These are phyloP conservation scores for Lordiphosa andalusiaca DNA, from an alignment of 2,888 invertebrate genomes.

Conservation along the genomic window DNA sequence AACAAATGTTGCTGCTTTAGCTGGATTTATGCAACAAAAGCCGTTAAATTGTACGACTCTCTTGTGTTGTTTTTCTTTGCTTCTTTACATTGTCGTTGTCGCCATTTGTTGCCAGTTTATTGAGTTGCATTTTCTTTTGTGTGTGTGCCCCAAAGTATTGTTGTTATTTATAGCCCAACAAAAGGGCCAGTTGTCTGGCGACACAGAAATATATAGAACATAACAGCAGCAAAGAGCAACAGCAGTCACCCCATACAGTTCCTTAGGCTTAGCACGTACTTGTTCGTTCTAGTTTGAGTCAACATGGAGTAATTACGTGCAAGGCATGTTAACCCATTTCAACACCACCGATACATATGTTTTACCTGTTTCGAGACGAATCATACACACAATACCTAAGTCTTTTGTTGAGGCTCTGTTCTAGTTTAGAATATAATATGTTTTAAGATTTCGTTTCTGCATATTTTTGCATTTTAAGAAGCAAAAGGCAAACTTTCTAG, in stretches of 20 bases:
- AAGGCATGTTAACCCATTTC: constrained; percentile 41
- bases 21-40: constrained; percentile 70
- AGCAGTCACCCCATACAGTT: constrained; percentile 8
- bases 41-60: constrained; percentile 67
- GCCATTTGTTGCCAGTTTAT: constrained; percentile 59
- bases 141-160: constrained; percentile 39
- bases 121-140: constrained; percentile 60
- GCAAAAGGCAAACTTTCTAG: too few species aligned
- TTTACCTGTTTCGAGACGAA: constrained; percentile 20
- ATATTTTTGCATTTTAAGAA: too few species aligned
- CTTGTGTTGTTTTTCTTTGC: constrained; percentile 17
- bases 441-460: too few species aligned
- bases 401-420: constrained; percentile 7
- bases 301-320: constrained; percentile 56
- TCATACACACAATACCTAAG: constrained; percentile 21
- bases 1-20: constrained; percentile 64
- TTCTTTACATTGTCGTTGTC: constrained; percentile 38
- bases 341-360: constrained; percentile 12
- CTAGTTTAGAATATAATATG: too few species aligned
- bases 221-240: constrained; percentile 1
- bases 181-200: constrained; percentile 31
- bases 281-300: constrained; percentile 65
- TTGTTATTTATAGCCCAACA: constrained; percentile 53
- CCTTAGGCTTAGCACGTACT: constrained; percentile 49
- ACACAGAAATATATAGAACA: constrained; percentile 58